Evolutionary conservation across 1,140 invertebrate species (phyloP), one percentile per base, ranked within the genome.

Genomic region (Nixonia krombeini): DNA sequence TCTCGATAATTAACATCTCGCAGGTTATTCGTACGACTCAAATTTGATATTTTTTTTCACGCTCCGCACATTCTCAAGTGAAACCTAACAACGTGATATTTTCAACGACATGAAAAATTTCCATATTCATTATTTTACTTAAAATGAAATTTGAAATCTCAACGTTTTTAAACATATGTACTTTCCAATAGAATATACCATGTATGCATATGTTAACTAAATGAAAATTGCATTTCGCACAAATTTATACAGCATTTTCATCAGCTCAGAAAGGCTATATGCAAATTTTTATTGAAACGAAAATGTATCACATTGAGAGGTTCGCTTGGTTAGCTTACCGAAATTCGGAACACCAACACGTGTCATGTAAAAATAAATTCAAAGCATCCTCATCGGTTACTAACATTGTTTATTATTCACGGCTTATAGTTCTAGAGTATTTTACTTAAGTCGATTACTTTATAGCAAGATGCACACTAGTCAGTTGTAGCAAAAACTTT

Each of bases 311-410:
- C 6, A 59, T 41, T 45, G 55, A 31, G 41, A 70, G 33, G 47
- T 50, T 33, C 37, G 18, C 17, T 40, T 17, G 18, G n/a, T 21
- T 65, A 64, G 35, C 51, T 55, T 37, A 63, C 49, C 59, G 53
- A 59, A 75, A 78, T 70, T 69, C 70, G 73, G 65, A 77, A 77
- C 68, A 69, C 69, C 65, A 64, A 70, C 74, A 50, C 72, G 73
- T 70, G 73, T 84, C 66, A 76, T 84, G 82, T 83, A 83, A 84
- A 84, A 84, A 83, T 84, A 84, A 84, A 83, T 83, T 79, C 76
- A 77, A 83, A 84, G 79, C 79, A 79, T 82, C 67, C 66, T 74
- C 71, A 74, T 73, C 37, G 59, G 72, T 76, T 67, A 77, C 56
- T 73, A 75, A 73, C 77, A 74, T 76, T 72, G 57, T 72, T 73